Evolutionary conservation across 2,888 invertebrate species (phyloP).

Genomic region (Drosophila meridiana): DNA sequence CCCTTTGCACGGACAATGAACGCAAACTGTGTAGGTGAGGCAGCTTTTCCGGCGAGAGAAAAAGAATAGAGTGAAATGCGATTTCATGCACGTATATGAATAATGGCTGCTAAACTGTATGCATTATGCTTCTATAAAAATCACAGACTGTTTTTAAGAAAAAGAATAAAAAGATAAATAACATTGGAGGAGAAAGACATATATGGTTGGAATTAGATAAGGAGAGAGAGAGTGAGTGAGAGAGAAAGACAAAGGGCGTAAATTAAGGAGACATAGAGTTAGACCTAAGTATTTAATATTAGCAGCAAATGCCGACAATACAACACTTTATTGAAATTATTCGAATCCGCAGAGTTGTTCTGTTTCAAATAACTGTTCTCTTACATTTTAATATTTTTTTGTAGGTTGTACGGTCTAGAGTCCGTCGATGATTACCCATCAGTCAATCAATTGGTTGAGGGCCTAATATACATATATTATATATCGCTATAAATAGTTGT

Average conservation of each 20-base stretch:
- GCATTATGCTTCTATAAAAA: not conserved
- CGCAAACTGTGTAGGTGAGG: not conserved
- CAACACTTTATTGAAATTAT: not conserved
- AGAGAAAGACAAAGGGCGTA: too few relatives aligned
- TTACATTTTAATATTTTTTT: not conserved
- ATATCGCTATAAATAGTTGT: not conserved
- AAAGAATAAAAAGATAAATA: too few relatives aligned
- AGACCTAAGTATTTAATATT: too few relatives aligned
- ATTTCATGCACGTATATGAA: not conserved
- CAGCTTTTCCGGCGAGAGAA: not conserved
- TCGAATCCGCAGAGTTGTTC: not conserved
- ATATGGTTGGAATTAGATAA: too few relatives aligned
- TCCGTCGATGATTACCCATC: not conserved
- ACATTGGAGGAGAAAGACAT: not conserved
- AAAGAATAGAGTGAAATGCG: not conserved
- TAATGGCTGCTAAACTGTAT: not conserved
- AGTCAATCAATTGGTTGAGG: not conserved
- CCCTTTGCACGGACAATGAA: conserved; percentile 1
- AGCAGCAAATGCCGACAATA: too few relatives aligned
- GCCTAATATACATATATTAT: not conserved
- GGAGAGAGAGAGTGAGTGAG: not conserved
- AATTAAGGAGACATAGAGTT: too few relatives aligned
- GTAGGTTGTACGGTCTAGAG: not conserved
- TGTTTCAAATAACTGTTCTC: not conserved
- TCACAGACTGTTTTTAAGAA: not conserved